phyloP scores from a whole-genome alignment of 2,888 invertebrate species.

The Agrenia bidenticulata region DNA sequence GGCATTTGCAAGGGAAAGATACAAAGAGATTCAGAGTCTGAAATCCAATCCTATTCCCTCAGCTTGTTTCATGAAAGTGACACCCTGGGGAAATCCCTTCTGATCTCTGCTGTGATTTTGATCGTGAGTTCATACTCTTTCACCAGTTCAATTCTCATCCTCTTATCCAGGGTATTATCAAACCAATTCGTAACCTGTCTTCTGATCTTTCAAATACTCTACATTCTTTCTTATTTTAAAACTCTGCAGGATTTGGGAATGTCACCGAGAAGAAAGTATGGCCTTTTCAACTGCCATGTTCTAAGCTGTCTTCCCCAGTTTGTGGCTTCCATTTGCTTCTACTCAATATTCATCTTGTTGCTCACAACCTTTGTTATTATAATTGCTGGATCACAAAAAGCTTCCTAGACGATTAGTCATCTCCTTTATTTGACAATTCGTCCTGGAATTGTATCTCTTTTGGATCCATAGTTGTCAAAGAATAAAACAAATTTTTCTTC shows the following conservation, averaged over 20 bases:
- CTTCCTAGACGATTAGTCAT: neutral
- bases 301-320: constrained; percentile 1
- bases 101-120: constrained; percentile 19
- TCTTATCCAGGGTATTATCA: no score
- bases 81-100: constrained; percentile 15
- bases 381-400: neutral
- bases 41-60: neutral
- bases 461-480: no score
- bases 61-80: constrained; percentile 14
- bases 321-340: constrained; percentile 8
- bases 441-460: no score
- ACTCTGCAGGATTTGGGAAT: constrained; percentile 16
- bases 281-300: neutral
- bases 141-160: no score
- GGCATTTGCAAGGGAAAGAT: constrained; percentile 1
- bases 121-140: constrained; percentile 12
- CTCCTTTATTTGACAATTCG: no score
- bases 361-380: neutral
- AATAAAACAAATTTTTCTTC: no score
- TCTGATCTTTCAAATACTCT: neutral
- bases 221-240: no score
- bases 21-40: neutral
- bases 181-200: neutral
- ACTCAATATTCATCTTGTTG: neutral
- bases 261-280: neutral